Percentiles rank a stretch among this genome's conserved stretches.
Evolutionary conservation across 1,140 invertebrate species (phyloP).

Genomic region (Pantala flavescens): DNA sequence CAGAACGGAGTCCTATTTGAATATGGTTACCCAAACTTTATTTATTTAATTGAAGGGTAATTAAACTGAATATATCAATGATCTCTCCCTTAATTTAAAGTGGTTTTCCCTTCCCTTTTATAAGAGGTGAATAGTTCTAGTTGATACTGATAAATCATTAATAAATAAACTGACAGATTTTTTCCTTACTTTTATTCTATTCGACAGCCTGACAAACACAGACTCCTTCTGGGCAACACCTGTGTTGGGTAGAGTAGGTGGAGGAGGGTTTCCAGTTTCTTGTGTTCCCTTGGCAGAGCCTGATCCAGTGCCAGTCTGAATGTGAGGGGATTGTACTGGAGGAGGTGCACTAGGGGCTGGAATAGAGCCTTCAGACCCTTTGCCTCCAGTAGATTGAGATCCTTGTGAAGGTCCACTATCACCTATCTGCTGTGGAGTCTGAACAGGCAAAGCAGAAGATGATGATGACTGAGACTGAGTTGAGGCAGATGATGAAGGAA

Average conservation of each 20-base stretch:
- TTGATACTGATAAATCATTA: too few relatives aligned
- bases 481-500: background rate
- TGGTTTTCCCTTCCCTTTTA: too few relatives aligned
- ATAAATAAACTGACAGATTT: too few relatives aligned
- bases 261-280: background rate
- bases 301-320: background rate
- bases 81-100: too few relatives aligned
- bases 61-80: too few relatives aligned
- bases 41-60: too few relatives aligned
- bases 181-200: constrained; percentile 81
- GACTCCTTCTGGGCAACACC: constrained; percentile 74
- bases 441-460: constrained; percentile 23
- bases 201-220: constrained; percentile 86
- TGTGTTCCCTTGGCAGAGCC: background rate
- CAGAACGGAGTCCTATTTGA: too few relatives aligned
- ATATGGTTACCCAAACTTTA: too few relatives aligned
- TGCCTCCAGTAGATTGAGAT: background rate
- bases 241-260: constrained; percentile 27
- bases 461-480: constrained; percentile 8
- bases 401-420: background rate
- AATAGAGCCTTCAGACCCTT: background rate
- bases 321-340: background rate
- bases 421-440: constrained; percentile 19
- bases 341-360: background rate
- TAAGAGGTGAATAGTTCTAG: too few relatives aligned